phyloP scores from a whole-genome alignment of 2,888 invertebrate species.

The Glaucopsyche alexis region DNA sequence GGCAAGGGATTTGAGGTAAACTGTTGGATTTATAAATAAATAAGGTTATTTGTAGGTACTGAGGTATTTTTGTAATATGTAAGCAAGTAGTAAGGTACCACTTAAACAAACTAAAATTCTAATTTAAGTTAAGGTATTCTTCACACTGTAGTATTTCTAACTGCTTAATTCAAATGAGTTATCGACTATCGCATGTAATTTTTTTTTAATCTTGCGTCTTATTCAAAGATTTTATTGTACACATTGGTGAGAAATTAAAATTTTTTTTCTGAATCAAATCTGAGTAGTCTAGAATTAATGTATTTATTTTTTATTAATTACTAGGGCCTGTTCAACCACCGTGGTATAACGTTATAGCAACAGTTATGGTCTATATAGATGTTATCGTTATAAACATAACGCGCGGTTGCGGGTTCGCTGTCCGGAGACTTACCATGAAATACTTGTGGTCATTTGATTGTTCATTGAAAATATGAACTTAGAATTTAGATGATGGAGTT shows the following conservation, averaged over 20 bases:
- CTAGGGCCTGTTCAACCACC: slow-evolving; percentile 14
- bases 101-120: not conserved
- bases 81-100: not conserved
- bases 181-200: not conserved
- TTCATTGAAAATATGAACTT: not conserved
- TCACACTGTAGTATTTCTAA: not conserved
- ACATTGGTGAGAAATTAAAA: no score
- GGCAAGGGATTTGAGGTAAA: slow-evolving; percentile 18
- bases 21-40: not conserved
- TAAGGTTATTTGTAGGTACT: not conserved
- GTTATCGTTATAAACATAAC: not conserved
- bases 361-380: slow-evolving; percentile 14
- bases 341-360: not conserved
- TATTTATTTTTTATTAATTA: slow-evolving; percentile 6
- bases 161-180: not conserved
- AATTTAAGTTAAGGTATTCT: not conserved
- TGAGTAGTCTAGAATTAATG: not conserved
- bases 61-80: not conserved
- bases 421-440: not conserved
- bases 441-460: slow-evolving; percentile 3
- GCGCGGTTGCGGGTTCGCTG: not conserved
- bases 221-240: no score
- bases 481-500: not conserved
- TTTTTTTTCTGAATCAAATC: no score
- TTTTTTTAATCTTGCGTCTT: not conserved